phyloP scores from a whole-genome alignment of 2,797 vertebrate genomes.

The Morus bassanus region DNA sequence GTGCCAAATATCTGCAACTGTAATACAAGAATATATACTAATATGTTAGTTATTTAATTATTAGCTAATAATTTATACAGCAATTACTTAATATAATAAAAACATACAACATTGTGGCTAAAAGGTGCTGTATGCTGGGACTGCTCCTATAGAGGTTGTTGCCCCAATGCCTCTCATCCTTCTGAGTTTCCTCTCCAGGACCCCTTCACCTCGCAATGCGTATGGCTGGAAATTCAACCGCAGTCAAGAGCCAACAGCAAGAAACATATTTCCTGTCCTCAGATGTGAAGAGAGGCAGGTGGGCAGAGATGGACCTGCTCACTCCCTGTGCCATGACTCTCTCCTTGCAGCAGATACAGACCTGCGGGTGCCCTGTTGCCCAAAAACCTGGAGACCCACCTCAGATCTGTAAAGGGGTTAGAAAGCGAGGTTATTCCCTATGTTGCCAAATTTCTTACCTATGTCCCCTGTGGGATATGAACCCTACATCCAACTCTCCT shows the following conservation, averaged over 20 bases:
- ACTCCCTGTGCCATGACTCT: neutral
- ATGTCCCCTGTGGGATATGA: neutral
- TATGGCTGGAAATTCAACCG: neutral
- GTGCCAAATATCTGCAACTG: neutral
- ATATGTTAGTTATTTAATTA: neutral
- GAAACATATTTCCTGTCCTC: neutral
- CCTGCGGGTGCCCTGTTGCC: neutral
- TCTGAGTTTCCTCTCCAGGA: neutral
- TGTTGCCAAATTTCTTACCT: neutral
- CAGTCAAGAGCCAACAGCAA: neutral
- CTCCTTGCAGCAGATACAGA: neutral
- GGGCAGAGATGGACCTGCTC: neutral
- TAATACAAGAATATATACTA: neutral
- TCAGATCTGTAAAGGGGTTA: neutral
- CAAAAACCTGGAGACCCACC: neutral
- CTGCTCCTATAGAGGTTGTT: neutral
- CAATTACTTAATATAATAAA: neutral
- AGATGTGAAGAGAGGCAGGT: neutral
- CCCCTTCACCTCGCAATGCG: neutral
- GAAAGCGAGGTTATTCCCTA: neutral
- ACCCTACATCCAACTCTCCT: neutral
- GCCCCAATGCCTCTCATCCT: neutral
- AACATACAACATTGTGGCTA: neutral
- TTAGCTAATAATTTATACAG: neutral
- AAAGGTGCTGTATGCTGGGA: neutral